A percentile compares a stretch with the other conserved stretches of the same genome.
phyloP scores from a whole-genome alignment of 2,113 vertebrate species.

The Oncorhynchus clarkii region DNA sequence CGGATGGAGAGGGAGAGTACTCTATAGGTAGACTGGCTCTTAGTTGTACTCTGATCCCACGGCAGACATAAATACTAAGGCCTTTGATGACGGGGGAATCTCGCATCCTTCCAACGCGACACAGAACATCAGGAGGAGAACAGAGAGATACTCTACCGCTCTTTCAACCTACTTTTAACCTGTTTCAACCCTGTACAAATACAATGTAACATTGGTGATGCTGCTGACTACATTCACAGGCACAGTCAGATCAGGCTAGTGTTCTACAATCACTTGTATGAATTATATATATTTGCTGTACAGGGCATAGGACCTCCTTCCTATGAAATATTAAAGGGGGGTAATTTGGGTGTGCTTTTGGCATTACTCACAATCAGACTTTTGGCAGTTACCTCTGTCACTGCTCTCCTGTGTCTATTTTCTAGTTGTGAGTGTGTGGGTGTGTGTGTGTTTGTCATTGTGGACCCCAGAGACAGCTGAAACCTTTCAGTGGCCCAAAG shows the following conservation, averaged over 20 bases:
- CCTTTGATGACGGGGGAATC: neutral
- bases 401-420: neutral
- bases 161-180: neutral
- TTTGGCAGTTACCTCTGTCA: neutral
- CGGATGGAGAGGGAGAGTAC: neutral
- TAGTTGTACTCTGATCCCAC: neutral
- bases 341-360: neutral
- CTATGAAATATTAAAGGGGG: neutral
- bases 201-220: neutral
- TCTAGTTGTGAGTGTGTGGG: constrained; percentile 16
- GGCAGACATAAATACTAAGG: neutral
- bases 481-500: constrained; percentile 44
- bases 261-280: too few species aligned
- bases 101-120: neutral
- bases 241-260: too few species aligned
- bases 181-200: neutral
- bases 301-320: neutral
- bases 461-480: constrained; percentile 39
- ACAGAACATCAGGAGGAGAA: neutral
- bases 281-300: neutral
- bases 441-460: constrained; percentile 15
- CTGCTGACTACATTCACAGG: too few species aligned
- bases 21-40: too few species aligned
- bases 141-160: neutral
- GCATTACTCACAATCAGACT: neutral